phyloP scores from a whole-genome alignment of 2,888 invertebrate species.

The Germaria angustata region DNA sequence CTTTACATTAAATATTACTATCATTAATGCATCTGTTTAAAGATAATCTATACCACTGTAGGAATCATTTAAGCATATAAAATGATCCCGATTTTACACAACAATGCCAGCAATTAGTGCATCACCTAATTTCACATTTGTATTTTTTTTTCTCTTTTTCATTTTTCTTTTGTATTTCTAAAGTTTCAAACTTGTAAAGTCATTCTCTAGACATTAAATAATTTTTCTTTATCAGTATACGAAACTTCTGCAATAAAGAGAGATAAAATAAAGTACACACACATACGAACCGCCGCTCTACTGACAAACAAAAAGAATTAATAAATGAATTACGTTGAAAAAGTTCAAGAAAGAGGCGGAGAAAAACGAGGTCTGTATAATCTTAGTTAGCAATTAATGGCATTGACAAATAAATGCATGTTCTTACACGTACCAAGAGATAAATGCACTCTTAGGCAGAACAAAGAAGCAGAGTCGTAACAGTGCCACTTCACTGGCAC shows the following conservation, averaged over 20 bases:
- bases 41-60: background rate
- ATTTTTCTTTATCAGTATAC: slow-evolving; percentile 28
- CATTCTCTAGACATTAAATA: slow-evolving; percentile 42
- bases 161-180: background rate
- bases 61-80: slow-evolving; percentile 36
- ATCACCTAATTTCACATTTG: slow-evolving; percentile 28
- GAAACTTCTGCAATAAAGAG: slow-evolving; percentile 20
- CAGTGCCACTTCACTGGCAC: no score
- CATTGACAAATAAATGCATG: slow-evolving; percentile 38
- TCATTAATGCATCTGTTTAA: background rate
- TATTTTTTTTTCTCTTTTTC: background rate
- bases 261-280: background rate
- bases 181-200: slow-evolving; percentile 31
- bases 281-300: background rate
- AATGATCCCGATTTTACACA: slow-evolving; percentile 46
- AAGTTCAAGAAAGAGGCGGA: background rate
- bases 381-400: slow-evolving; percentile 46
- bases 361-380: slow-evolving; percentile 1
- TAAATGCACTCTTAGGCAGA: background rate
- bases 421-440: slow-evolving; percentile 9
- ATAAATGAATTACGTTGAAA: background rate
- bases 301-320: no score
- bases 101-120: slow-evolving; percentile 60
- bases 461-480: background rate
- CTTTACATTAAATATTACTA: background rate